Evolutionary conservation across 2,797 vertebrate genomes (phyloP).

Genomic region (Artibeus lituratus): DNA sequence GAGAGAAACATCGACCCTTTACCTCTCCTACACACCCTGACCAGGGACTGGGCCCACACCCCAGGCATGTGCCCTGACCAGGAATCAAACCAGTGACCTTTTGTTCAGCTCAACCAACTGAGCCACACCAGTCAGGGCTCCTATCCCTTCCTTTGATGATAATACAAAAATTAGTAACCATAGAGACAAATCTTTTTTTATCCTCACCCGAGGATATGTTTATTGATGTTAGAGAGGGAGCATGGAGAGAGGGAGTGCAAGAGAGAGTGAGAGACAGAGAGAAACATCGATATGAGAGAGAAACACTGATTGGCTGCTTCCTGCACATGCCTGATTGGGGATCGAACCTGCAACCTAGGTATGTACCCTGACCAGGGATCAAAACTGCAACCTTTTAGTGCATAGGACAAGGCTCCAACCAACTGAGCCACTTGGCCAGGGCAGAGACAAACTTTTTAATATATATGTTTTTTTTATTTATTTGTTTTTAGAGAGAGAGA

Average conservation of each 20-base stretch:
- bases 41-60: neutral
- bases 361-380: neutral
- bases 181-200: neutral
- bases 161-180: neutral
- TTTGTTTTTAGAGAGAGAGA: neutral
- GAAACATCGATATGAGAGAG: no score
- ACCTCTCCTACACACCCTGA: neutral
- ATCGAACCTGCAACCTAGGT: neutral
- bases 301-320: no score
- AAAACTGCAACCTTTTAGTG: neutral
- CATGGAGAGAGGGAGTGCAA: neutral
- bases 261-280: no score
- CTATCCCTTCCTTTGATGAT: constrained; percentile 26
- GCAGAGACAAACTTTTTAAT: neutral
- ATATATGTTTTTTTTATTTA: neutral
- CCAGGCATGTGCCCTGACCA: neutral
- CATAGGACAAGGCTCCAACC: neutral
- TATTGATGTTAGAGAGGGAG: neutral
- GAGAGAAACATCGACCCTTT: neutral
- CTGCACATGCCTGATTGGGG: neutral
- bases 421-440: neutral
- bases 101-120: neutral
- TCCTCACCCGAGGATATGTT: neutral
- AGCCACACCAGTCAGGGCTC: neutral
- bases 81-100: neutral